Evolutionary conservation across 35 echinoderm and acorn worm species (phyloP), one percentile per base, ranked within the genome.

Genomic region (Ophiothrix spiculata): DNA sequence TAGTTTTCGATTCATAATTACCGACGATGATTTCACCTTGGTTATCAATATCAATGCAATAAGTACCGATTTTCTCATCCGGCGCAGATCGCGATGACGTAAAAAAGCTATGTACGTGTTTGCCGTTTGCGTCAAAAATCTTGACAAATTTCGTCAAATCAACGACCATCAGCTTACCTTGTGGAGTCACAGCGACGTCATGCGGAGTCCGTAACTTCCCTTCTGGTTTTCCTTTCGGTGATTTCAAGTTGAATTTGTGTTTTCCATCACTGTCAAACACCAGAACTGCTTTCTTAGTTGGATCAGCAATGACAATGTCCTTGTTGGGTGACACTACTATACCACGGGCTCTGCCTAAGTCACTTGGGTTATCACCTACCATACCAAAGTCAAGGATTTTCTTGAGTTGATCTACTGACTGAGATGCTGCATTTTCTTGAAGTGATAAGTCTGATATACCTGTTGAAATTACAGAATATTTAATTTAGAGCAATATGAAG

Each of bases 61-160:
- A 69, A 69, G 60, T 69, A n/a, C 60, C 60, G 60, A 69, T n/a
- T n/a, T 69, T 69, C 25, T 69, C 60, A 25, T 69, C 60, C 4
- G 60, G 10, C 17, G 60, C 60, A 6, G 60, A 28, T 69, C 10
- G 8, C 29, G 60, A 10, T 28, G 25, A 15, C 10, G 60, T 69
- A 28, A 69, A 69, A 28, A 69, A 69, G 60, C 60, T 69, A 2
- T 15, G 60, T 25, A 69, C 10, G 23, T 69, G 29, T n/a, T 69
- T 69, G 4, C 60, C 60, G 23, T 69, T 28, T 69, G 60, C 6
- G 23, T 69, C 23, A 25, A 69, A 69, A 1, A 69, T 69, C 60
- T 69, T 69, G 23, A 69, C 60, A 69, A 69, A 69, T 25, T 69
- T 69, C 2, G 60, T 69, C 3, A 69, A 28, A n/a, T 69, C 60